Conservation (phyloP, 1,140 invertebrate genomes). For the Latrodectus geometricus region DNA sequence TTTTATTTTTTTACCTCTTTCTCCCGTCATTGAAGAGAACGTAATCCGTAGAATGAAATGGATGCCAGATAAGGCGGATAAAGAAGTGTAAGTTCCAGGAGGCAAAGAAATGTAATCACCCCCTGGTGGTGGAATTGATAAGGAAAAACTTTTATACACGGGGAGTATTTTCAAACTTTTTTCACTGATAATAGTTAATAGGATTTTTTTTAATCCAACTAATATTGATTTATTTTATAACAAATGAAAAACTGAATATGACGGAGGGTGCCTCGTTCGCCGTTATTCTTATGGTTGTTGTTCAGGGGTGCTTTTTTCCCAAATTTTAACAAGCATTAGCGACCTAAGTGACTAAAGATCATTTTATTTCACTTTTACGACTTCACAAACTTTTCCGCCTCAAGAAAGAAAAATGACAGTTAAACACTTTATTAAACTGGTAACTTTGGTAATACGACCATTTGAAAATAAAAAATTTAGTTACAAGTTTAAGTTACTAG, state of each 20-base stretch:
- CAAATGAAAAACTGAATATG: neutral
- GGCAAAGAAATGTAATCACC: conserved; percentile 34
- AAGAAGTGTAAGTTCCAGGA: conserved; percentile 20
- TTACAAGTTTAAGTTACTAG: too few relatives aligned
- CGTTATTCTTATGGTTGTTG: too few relatives aligned
- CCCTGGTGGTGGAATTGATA: conserved; percentile 49
- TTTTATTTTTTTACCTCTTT: neutral
- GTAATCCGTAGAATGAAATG: conserved; percentile 38
- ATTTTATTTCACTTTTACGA: too few relatives aligned
- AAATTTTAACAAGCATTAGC: too few relatives aligned
- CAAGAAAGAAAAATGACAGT: too few relatives aligned
- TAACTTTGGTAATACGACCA: too few relatives aligned
- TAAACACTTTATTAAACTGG: too few relatives aligned
- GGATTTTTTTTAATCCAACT: neutral
- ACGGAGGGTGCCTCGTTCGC: too few relatives aligned
- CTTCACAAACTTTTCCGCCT: too few relatives aligned
- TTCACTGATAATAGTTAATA: neutral
- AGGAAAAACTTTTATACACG: conserved; percentile 20
- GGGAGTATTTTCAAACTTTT: neutral
- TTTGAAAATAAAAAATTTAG: too few relatives aligned
- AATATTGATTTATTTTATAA: neutral
- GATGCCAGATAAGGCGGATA: conserved; percentile 47
- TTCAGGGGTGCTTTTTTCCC: too few relatives aligned
- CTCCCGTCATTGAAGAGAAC: conserved; percentile 28
- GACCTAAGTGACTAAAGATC: too few relatives aligned